Conservation (phyloP, 2,113 vertebrate species). For the Eira barbara region DNA sequence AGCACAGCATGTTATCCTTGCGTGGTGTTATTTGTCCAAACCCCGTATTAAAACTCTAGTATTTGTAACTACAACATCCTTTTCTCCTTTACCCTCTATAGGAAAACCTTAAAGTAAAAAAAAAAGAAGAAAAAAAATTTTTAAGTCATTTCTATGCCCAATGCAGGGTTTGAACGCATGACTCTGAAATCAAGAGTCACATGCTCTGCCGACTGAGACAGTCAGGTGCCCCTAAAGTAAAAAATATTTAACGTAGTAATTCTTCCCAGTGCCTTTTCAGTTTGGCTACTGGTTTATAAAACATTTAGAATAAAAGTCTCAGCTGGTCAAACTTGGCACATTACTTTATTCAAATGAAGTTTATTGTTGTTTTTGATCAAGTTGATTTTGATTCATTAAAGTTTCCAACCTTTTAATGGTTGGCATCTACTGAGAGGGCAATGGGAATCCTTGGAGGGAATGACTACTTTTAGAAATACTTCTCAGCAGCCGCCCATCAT, state of each 20-base stretch:
- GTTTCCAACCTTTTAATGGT: background rate
- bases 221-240: background rate
- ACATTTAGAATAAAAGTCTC: background rate
- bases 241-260: background rate
- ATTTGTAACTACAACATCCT: background rate
- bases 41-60: background rate
- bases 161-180: background rate
- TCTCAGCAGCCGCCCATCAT: background rate
- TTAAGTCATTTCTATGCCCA: background rate
- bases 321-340: background rate
- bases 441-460: background rate
- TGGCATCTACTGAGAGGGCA: background rate
- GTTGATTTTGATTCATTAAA: constrained; percentile 9
- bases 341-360: background rate
- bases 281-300: background rate
- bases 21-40: background rate
- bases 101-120: background rate
- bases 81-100: background rate
- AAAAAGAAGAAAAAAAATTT: background rate
- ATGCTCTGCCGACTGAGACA: background rate
- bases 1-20: background rate
- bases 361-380: background rate
- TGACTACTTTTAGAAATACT: background rate
- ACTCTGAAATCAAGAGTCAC: background rate
- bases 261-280: background rate